Percentiles rank a stretch among this genome's conserved stretches.
Evolutionary conservation across 2,888 invertebrate species (phyloP).

Genomic region (Acheta domesticus): DNA sequence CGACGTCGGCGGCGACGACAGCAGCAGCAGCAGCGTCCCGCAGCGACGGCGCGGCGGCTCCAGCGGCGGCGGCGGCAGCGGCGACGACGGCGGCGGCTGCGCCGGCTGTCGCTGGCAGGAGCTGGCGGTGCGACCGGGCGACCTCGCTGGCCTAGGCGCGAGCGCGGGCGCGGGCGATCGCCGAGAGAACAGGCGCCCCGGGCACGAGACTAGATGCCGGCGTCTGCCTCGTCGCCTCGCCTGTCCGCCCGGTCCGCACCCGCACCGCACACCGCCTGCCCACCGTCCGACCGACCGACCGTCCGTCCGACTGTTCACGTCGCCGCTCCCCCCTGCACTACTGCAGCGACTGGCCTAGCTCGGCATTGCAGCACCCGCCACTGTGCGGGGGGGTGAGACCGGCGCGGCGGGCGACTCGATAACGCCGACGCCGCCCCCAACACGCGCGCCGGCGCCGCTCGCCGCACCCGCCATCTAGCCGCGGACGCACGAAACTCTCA

Average conservation of each 20-base stretch:
- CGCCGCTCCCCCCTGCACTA: conserved; percentile 30
- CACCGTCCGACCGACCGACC: neutral
- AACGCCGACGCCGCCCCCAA: neutral
- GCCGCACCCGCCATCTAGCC: neutral
- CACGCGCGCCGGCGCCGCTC: neutral
- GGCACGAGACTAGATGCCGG: neutral
- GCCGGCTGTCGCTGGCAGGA: neutral
- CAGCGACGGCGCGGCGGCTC: neutral
- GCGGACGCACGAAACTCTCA: neutral
- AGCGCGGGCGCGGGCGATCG: neutral
- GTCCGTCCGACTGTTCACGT: neutral
- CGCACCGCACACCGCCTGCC: conserved; percentile 7
- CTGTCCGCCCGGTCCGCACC: neutral
- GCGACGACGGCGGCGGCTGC: neutral
- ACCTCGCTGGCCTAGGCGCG: neutral
- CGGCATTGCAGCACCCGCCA: conserved; percentile 34
- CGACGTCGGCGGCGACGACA: neutral
- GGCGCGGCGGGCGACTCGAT: neutral
- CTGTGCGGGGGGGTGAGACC: neutral
- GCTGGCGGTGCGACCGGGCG: neutral
- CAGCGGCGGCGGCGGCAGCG: neutral
- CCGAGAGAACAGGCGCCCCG: neutral
- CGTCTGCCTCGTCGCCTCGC: neutral
- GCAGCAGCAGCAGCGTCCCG: neutral
- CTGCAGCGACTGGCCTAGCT: conserved; percentile 34